phyloP scores from a whole-genome alignment of 1,140 invertebrate genomes.

The Oncopeltus fasciatus region DNA sequence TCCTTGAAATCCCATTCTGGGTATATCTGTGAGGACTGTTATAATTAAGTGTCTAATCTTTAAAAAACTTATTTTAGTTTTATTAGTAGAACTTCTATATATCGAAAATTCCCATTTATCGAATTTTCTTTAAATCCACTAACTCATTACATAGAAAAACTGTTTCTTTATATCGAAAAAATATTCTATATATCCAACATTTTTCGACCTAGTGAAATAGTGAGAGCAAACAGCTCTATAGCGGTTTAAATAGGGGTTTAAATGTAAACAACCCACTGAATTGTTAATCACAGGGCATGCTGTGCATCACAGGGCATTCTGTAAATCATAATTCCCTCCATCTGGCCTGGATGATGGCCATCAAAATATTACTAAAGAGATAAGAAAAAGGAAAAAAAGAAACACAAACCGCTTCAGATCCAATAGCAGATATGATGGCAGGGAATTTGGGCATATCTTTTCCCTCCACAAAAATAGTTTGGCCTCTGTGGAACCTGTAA shows the following conservation, averaged over 20 bases:
- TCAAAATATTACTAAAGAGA: not conserved
- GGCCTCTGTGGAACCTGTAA: slow-evolving; percentile 73
- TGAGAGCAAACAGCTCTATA: not conserved
- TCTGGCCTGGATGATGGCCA: not conserved
- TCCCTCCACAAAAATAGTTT: slow-evolving; percentile 80
- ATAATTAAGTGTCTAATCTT: not conserved
- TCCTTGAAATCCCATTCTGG: too few species aligned
- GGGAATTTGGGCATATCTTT: slow-evolving; percentile 66
- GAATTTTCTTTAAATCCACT: too few species aligned
- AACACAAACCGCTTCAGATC: slow-evolving; percentile 62
- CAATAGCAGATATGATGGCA: slow-evolving; percentile 76
- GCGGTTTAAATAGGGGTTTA: not conserved
- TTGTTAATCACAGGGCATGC: not conserved
- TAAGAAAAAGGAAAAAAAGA: not conserved
- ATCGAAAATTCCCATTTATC: too few species aligned
- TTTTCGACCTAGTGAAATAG: too few species aligned
- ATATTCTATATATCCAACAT: too few species aligned
- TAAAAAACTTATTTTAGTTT: not conserved
- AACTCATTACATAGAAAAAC: too few species aligned
- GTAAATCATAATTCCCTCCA: too few species aligned
- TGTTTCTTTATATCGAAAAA: too few species aligned
- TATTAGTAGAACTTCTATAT: not conserved
- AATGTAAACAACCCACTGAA: not conserved
- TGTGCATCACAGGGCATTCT: too few species aligned
- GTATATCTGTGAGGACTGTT: not conserved